Conservation (phyloP, 92 coral and sea anemone species). For the Parazoanthus darwini region DNA sequence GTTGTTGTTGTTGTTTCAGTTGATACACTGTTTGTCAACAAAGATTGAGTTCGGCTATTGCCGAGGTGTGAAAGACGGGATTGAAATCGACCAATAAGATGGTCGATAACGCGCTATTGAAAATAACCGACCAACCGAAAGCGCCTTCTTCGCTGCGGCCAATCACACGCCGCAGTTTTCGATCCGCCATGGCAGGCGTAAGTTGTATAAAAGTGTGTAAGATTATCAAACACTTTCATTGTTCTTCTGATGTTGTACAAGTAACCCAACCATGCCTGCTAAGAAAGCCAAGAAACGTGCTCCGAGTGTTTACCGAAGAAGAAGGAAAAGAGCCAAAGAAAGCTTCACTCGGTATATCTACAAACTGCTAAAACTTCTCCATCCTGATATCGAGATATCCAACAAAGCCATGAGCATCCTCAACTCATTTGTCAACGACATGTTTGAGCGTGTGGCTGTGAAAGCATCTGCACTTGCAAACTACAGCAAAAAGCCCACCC, state of each 20-base stretch:
- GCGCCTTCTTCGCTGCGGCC: neutral
- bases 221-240: neutral
- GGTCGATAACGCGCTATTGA: neutral
- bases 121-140: neutral
- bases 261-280: neutral
- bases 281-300: neutral
- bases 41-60: neutral
- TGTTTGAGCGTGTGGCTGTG: slow-evolving; percentile 68
- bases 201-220: neutral
- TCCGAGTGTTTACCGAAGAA: slow-evolving; percentile 17
- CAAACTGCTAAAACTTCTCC: slow-evolving; percentile 74
- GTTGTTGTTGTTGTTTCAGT: too few species aligned
- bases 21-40: neutral
- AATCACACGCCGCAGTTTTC: neutral
- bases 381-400: slow-evolving; percentile 81
- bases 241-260: neutral
- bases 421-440: slow-evolving; percentile 81
- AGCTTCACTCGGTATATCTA: slow-evolving; percentile 73
- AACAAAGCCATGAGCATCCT: slow-evolving; percentile 79
- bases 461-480: slow-evolving; percentile 70
- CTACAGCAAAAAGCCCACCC: slow-evolving; percentile 65
- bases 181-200: neutral
- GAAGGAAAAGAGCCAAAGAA: slow-evolving; percentile 51
- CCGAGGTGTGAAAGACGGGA: neutral
- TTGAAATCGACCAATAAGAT: neutral